Base-by-base conservation (phyloP, 2,888 invertebrate species). In the Panopea generosa region DNA sequence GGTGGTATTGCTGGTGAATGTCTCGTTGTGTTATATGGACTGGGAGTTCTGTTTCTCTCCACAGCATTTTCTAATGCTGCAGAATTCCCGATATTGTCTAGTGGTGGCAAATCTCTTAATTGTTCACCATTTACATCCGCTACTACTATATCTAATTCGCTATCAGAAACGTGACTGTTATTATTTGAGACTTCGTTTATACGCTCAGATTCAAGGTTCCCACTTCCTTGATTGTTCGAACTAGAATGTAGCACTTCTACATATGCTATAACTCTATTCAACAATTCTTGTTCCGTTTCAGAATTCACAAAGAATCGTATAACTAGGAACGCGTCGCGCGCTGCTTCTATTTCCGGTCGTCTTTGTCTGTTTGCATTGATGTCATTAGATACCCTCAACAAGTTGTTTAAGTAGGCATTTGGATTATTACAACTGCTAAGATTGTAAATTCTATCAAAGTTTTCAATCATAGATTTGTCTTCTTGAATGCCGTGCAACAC, bases 301-400 rank as follows among this genome's bases (percentile, higher is more conserved):
- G 75, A 62, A 57, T 77, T 72, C 0, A 77, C 75, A 33, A 71
- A 65, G 47, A 81, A 81, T 29, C 81, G 40, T 40, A 81, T 77
- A 20, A 80, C 73, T 29, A 80, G 63, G 47, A 80, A 77, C 0
- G 69, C 70, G 43, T 80, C 70, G 40, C 73, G 50, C 4, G 76
- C 63, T 3, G 47, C 52, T 40, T 63, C 59, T n/a, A 77, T 61
- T 1, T 61, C 61, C 29, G 33, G 49, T 27, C 53, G n/a, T 3
- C 49, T 11, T 18, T 50, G 24, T 40, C 55, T 47, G 33, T 49
- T 59, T 11, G 26, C 22, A 33, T 71, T 63, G 33, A 33, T 33
- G 24, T 45, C 55, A 16, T 70, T 40, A 6, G 56, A 45, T 4
- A 56, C 40, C 11, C 45, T 56, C 1, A 62, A 20, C 0, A 62